Evolutionary conservation across 2,888 invertebrate genomes (phyloP).

Genomic region (Papilio demoleus): DNA sequence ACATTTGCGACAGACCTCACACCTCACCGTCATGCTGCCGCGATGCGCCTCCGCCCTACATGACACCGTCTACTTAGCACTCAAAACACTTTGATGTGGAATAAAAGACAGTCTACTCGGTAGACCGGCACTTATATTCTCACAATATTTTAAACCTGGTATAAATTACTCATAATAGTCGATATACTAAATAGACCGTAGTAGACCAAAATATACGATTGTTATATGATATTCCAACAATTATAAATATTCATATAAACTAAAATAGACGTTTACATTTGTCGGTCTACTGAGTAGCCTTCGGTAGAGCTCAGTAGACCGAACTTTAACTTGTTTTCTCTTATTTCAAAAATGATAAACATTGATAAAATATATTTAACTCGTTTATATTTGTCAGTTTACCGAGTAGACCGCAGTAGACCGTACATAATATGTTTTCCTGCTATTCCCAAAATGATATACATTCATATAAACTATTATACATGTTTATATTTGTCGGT

Average conservation of each 20-base stretch:
- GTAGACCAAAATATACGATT: not conserved
- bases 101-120: not conserved
- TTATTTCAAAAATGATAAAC: too few species aligned
- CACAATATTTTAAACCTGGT: too few species aligned
- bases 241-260: too few species aligned
- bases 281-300: not conserved
- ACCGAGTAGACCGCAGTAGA: not conserved
- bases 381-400: too few species aligned
- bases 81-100: not conserved
- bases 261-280: not conserved
- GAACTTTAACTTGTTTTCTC: not conserved
- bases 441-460: too few species aligned
- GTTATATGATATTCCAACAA: too few species aligned
- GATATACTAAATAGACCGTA: not conserved
- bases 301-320: too few species aligned
- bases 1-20: constrained; percentile 76
- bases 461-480: too few species aligned
- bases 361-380: too few species aligned
- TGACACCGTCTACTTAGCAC: not conserved
- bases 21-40: constrained; percentile 78
- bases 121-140: too few species aligned
- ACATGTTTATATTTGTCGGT: not conserved
- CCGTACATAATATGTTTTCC: not conserved
- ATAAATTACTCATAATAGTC: too few species aligned
- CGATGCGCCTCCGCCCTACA: constrained; percentile 72